Base-by-base conservation (phyloP, 1,140 invertebrate genomes). In the Heterodera carotae region DNA sequence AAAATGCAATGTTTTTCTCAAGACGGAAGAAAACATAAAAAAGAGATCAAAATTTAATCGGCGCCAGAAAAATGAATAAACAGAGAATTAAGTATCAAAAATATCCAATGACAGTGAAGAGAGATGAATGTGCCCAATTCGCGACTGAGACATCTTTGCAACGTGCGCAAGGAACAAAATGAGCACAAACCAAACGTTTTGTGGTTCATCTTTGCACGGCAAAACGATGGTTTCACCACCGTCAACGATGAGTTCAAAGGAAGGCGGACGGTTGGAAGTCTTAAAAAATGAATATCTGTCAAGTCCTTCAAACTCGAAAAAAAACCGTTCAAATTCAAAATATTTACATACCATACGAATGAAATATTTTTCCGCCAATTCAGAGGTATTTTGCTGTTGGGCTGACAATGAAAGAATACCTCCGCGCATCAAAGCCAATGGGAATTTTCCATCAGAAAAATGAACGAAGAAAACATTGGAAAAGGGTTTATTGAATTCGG, bases 81-180 rank as follows among this genome's bases (percentile, higher is more conserved):
- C n/a, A n/a, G n/a, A n/a, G 12, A 70, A 10, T 75, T 34, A 25
- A 10, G 15, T 22, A 34, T 76, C 39, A 75, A 77, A 62, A 60
- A 77, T 77, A n/a, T 76, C 34, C 27, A 77, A 34, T 27, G 53
- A 60, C 36, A 77, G 48, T 2, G 76, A 39, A 36, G 53, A 34
- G 27, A 77, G 36, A 48, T 71, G 75, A 36, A 76, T 27, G 48
- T 76, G 59, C 2, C 71, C 71, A 56, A 76, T 76, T n/a, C 75
- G 34, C 15, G 31, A 36, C 10, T 62, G 27, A 1, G 33, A 36
- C 53, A 25, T 64, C 10, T 76, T 76, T 25, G 60, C 33, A 34
- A 78, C 27, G 59, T 78, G 77, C 12, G 77, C 76, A 25, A 78
- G 27, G 48, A 78, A 78, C 22, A 78, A 43, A 33, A 76, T 77